These are phyloP conservation scores for Rotaria sp. DNA, from an alignment of 2,888 invertebrate genomes.

Conservation along the genomic window DNA sequence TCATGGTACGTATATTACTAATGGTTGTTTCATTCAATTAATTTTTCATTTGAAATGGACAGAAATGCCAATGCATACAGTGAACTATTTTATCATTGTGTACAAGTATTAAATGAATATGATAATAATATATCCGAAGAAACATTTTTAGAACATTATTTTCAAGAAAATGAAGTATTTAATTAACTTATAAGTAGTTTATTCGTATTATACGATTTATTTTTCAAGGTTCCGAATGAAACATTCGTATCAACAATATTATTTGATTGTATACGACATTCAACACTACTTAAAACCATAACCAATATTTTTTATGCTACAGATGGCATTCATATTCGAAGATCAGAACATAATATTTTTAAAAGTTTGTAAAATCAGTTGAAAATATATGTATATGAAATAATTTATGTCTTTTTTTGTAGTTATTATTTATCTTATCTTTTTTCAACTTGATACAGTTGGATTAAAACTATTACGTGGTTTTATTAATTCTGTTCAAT, in stretches of 20 bases:
- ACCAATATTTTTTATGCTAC: slow-evolving; percentile 49
- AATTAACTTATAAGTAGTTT: background rate
- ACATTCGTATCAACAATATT: slow-evolving; percentile 52
- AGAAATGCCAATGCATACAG: slow-evolving; percentile 41
- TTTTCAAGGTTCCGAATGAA: slow-evolving; percentile 47
- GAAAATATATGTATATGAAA: background rate
- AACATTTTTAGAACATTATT: slow-evolving; percentile 47
- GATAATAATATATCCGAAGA: slow-evolving; percentile 47
- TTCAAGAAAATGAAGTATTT: slow-evolving; percentile 44
- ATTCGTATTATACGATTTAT: slow-evolving; percentile 11
- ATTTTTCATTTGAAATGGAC: background rate
- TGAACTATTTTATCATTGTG: slow-evolving; percentile 46
- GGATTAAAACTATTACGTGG: slow-evolving; percentile 49
- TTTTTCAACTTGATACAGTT: slow-evolving; percentile 52
- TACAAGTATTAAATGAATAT: slow-evolving; percentile 47
- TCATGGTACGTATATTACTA: background rate
- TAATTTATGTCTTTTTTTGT: slow-evolving; percentile 42
- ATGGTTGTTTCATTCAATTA: background rate
- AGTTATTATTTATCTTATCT: slow-evolving; percentile 50
- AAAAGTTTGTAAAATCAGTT: slow-evolving; percentile 44
- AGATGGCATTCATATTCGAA: slow-evolving; percentile 49
- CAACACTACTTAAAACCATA: slow-evolving; percentile 47
- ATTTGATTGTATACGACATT: slow-evolving; percentile 50
- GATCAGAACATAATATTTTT: slow-evolving; percentile 50
- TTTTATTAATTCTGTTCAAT: slow-evolving; percentile 49